Conservation (phyloP, 2,113 vertebrate species). For the Hydropotes inermis region DNA sequence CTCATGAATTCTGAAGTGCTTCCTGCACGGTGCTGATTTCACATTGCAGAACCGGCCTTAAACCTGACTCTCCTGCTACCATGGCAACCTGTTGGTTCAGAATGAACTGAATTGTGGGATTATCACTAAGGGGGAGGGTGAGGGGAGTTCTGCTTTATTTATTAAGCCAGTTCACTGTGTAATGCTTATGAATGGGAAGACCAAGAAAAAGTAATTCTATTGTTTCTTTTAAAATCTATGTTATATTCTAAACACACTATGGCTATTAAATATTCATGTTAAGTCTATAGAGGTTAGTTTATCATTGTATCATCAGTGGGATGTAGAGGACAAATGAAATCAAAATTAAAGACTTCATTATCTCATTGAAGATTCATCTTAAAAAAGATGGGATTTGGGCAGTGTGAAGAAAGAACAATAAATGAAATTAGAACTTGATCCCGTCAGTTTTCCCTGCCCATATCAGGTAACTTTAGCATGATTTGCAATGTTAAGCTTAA, state of each 20-base stretch:
- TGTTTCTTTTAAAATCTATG: background rate
- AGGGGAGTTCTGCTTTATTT: background rate
- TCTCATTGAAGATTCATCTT: constrained; percentile 9
- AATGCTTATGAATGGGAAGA: background rate
- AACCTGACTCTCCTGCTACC: constrained; percentile 60
- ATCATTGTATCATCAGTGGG: background rate
- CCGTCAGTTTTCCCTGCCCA: background rate
- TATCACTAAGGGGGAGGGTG: background rate
- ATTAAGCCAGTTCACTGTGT: background rate
- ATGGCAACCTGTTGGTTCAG: constrained; percentile 76
- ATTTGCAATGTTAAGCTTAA: constrained; percentile 39
- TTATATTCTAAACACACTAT: background rate
- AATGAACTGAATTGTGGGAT: constrained; percentile 52
- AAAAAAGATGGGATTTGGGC: background rate
- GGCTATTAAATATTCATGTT: background rate
- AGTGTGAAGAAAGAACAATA: background rate
- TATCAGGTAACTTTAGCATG: background rate
- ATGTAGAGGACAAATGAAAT: background rate
- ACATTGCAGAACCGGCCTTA: background rate
- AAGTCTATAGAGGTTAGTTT: background rate
- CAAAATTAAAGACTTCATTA: background rate
- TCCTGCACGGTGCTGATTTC: background rate
- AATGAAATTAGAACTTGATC: background rate
- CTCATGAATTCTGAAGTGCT: background rate
- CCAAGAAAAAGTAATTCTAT: background rate